Evolutionary conservation across 2,888 invertebrate species (phyloP), one percentile per base, ranked within the genome.

Genomic region (Chrysina gloriosa): DNA sequence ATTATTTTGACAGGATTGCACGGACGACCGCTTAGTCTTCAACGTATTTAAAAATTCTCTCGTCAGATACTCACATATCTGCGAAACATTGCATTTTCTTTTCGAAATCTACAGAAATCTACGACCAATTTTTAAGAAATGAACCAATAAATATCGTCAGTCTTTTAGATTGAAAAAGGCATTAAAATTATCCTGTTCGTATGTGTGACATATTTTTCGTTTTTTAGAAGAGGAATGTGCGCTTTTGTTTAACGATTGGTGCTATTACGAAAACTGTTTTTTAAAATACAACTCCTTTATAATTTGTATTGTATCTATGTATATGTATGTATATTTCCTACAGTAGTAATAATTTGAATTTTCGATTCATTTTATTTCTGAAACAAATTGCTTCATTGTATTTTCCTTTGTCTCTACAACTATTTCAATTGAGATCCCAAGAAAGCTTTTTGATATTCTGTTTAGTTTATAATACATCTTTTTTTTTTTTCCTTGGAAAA

Each of bases 371-470:
- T 27, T n/a, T 21, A 11, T 23, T 48, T 23, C 7, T 48, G 29
- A 25, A 27, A 27, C 25, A 27, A 11, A 27, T 52, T 16, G 19
- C 7, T 29, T 52, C 31, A 11, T n/a, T 23, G 25, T 42, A 42
- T 39, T 58, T 14, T 27, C 36, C 27, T 11, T 27, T 39, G 23
- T 61, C 19, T 58, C 58, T 61, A 61, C 42, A 45, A 45, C 58
- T 61, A 50, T 65, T 52, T 65, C 52, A 31, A 39, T 58, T 67
- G 66, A 67, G 66, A 67, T 67, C 66, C 48, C 58, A 61, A 67
- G 66, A 67, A 67, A 67, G 66, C 66, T 67, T 67, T 47, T 61
- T 58, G 58, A 58, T 58, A 42, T 42, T 61, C 45, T 61, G 42
- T 61, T 61, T 42, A 23, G 9, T 45, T 61, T 61, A 39, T 21